A percentile compares a stretch with the other conserved stretches of the same genome.
These are phyloP conservation scores for Tupiocoris notatus DNA, from an alignment of 2,888 invertebrate genomes.

Conservation along the genomic window DNA sequence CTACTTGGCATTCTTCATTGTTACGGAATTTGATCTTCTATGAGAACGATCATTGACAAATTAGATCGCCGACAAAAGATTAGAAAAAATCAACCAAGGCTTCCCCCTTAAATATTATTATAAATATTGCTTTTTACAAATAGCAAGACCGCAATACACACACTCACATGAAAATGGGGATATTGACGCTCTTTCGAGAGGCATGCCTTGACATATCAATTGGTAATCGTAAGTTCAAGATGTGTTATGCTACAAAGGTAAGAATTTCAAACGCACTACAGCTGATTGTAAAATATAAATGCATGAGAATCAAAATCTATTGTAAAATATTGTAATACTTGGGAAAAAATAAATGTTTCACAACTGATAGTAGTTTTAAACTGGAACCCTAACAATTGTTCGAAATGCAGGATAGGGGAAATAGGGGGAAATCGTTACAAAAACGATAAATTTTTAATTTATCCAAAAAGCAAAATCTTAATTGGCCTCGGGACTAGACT, in stretches of 20 bases:
- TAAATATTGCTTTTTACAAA: too few relatives aligned
- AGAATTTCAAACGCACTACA: neutral
- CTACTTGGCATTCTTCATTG: too few relatives aligned
- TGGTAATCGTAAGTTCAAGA: neutral
- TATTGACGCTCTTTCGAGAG: neutral
- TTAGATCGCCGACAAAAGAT: neutral
- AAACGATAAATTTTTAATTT: too few relatives aligned
- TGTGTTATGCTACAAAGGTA: neutral
- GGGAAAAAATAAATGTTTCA: neutral
- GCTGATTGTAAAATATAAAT: neutral
- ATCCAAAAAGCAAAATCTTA: too few relatives aligned
- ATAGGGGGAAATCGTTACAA: too few relatives aligned
- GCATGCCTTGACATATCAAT: neutral
- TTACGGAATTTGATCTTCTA: too few relatives aligned
- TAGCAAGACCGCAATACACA: too few relatives aligned
- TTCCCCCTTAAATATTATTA: neutral
- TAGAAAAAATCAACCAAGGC: neutral
- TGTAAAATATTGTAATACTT: neutral
- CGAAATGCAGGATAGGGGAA: too few relatives aligned
- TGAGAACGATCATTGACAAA: too few relatives aligned
- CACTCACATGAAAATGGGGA: neutral
- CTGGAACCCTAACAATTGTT: too few relatives aligned
- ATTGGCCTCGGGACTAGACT: too few relatives aligned
- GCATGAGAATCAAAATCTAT: neutral
- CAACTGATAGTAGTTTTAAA: too few relatives aligned